Conservation (phyloP, 1,140 invertebrate genomes). For the Hermetia illucens region DNA sequence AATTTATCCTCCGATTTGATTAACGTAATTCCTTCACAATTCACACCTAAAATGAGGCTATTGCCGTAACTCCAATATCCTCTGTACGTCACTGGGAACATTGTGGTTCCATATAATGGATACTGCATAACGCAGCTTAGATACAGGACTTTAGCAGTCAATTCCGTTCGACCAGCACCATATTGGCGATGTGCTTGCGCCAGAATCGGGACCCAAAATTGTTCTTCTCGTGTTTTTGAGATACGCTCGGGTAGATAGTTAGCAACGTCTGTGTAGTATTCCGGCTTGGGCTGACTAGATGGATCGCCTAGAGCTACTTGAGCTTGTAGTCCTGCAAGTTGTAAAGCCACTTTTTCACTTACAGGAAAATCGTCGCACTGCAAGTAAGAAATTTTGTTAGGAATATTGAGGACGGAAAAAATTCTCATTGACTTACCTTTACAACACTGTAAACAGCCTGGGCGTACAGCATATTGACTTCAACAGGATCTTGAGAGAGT, state of each 20-base stretch:
- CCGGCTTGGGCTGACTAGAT: slow-evolving; percentile 36
- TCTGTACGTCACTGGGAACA: slow-evolving; percentile 83
- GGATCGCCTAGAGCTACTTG: slow-evolving; percentile 86
- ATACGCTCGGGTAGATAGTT: slow-evolving; percentile 68
- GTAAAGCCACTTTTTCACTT: slow-evolving; percentile 84
- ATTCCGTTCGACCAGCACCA: slow-evolving; percentile 74
- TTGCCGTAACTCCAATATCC: slow-evolving; percentile 80
- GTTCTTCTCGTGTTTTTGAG: slow-evolving; percentile 51
- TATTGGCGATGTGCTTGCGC: slow-evolving; percentile 80
- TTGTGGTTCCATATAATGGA: slow-evolving; percentile 85
- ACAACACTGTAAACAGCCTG: slow-evolving; percentile 91
- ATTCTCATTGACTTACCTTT: slow-evolving; percentile 46
- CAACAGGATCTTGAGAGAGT: slow-evolving; percentile 90
- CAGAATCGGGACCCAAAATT: slow-evolving; percentile 75
- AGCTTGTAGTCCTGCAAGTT: slow-evolving; percentile 84
- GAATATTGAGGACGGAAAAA: neutral
- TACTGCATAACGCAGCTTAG: slow-evolving; percentile 95
- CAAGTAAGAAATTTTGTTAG: slow-evolving; percentile 16
- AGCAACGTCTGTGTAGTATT: slow-evolving; percentile 68
- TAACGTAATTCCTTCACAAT: slow-evolving; percentile 76
- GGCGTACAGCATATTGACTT: slow-evolving; percentile 87
- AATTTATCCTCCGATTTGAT: slow-evolving; percentile 83
- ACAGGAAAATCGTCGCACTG: slow-evolving; percentile 89
- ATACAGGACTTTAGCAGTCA: slow-evolving; percentile 87
- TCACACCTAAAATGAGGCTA: slow-evolving; percentile 58